Percentiles rank a stretch among this genome's conserved stretches.
Conservation (phyloP, 2,113 vertebrate genomes). For the Poeciliopsis occidentalis region DNA sequence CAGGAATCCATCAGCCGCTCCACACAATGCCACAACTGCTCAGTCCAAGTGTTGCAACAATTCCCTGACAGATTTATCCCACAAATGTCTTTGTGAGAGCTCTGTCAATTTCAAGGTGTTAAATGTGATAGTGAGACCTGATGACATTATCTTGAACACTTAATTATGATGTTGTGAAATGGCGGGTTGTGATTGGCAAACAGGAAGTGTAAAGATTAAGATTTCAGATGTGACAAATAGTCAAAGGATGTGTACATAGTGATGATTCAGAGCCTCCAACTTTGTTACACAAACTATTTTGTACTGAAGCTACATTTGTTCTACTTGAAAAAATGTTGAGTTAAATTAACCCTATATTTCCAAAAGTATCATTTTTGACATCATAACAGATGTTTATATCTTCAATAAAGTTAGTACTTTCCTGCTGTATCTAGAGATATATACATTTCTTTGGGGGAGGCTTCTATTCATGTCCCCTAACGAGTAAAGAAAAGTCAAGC, state of each 20-base stretch:
- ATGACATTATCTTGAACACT: not conserved
- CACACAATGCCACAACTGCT: conserved; percentile 24
- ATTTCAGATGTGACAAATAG: conserved; percentile 26
- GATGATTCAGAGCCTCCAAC: conserved; percentile 40
- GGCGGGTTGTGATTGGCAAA: conserved; percentile 20
- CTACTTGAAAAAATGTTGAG: not conserved
- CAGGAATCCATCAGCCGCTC: conserved; percentile 55
- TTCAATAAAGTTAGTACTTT: too few relatives aligned
- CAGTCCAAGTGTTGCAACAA: conserved; percentile 45
- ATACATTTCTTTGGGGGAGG: too few relatives aligned
- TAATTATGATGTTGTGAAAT: conserved; percentile 2
- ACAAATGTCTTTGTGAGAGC: not conserved
- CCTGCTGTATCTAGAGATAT: too few relatives aligned
- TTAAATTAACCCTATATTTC: not conserved
- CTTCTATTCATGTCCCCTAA: too few relatives aligned
- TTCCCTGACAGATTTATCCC: conserved; percentile 11
- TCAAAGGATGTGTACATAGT: conserved; percentile 29
- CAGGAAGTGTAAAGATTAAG: conserved; percentile 17
- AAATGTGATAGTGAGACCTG: not conserved
- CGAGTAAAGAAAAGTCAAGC: too few relatives aligned
- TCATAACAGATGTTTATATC: too few relatives aligned
- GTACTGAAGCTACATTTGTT: not conserved
- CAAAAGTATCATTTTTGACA: too few relatives aligned
- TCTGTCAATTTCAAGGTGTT: not conserved
- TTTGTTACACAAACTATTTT: conserved; percentile 11